Conservation (phyloP, 1,140 invertebrate genomes). For the Dufourea novaeangliae region DNA sequence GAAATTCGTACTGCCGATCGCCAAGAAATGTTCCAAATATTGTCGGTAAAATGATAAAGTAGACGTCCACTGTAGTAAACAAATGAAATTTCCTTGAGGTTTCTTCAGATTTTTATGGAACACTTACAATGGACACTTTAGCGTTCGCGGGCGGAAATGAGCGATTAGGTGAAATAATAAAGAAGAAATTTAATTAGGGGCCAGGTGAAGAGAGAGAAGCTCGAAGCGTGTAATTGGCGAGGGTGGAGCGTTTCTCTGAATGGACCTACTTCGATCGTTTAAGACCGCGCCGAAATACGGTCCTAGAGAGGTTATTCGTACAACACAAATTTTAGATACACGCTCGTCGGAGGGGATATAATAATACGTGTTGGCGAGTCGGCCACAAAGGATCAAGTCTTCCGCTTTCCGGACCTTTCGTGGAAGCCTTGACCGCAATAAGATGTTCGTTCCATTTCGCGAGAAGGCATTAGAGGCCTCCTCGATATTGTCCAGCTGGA, state of each 20-base stretch:
- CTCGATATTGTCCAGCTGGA: slow-evolving; percentile 7
- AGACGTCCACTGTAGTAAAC: too few species aligned
- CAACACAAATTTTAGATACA: slow-evolving; percentile 40
- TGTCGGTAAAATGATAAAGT: too few species aligned
- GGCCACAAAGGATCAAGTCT: slow-evolving; percentile 19
- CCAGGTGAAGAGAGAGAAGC: background rate
- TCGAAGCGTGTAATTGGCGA: background rate
- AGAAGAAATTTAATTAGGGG: slow-evolving; percentile 4
- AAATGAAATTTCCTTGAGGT: too few species aligned
- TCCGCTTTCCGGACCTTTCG: slow-evolving; percentile 48
- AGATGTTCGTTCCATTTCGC: slow-evolving; percentile 44
- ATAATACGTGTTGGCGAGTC: slow-evolving; percentile 37
- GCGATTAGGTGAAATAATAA: background rate
- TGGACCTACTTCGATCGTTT: background rate
- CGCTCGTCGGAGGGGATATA: slow-evolving; percentile 27
- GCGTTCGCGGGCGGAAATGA: background rate
- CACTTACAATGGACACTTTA: background rate
- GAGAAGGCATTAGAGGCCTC: slow-evolving; percentile 43
- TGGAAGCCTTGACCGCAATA: slow-evolving; percentile 58
- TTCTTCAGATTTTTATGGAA: background rate
- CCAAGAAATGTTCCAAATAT: too few species aligned
- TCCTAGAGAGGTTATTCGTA: background rate
- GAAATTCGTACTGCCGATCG: too few species aligned
- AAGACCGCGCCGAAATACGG: background rate
- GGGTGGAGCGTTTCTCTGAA: slow-evolving; percentile 5